These are phyloP conservation scores for Genyomyrus donnyi DNA, from an alignment of 2,113 vertebrate genomes.

Conservation along the genomic window DNA sequence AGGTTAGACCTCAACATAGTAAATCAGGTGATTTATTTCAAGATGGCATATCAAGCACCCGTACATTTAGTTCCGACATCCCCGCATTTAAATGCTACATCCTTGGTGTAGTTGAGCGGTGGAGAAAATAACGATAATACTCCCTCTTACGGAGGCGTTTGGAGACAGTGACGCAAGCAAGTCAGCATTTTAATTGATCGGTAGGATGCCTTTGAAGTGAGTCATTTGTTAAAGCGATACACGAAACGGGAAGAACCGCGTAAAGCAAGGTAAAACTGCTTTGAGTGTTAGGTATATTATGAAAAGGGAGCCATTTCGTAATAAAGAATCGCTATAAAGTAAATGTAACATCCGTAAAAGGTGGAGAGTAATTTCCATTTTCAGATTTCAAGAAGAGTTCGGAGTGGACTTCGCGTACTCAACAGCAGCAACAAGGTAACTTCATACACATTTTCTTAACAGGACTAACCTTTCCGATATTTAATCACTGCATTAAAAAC, in stretches of 20 bases:
- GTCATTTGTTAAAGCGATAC: not conserved
- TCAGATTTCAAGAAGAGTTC: not conserved
- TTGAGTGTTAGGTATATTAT: too few relatives aligned
- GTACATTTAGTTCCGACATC: not conserved
- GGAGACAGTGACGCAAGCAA: not conserved
- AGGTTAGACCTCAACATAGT: not conserved
- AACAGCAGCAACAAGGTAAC: not conserved
- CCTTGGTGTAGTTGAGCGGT: not conserved
- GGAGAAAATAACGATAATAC: not conserved
- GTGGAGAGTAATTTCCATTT: not conserved
- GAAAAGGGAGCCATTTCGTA: not conserved
- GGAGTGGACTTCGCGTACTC: not conserved
- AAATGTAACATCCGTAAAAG: not conserved
- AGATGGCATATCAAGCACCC: not conserved
- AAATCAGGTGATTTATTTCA: not conserved
- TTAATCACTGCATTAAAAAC: not conserved
- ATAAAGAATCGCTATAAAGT: slow-evolving; percentile 15
- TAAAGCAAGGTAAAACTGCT: not conserved
- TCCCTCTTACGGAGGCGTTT: not conserved
- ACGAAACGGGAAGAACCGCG: not conserved
- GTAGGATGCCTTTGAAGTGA: not conserved
- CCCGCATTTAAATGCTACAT: not conserved
- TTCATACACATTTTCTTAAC: not conserved
- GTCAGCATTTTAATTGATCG: slow-evolving; percentile 9
- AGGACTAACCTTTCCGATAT: not conserved